Conservation (phyloP, 2,113 vertebrate species). For the Mobula hypostoma region DNA sequence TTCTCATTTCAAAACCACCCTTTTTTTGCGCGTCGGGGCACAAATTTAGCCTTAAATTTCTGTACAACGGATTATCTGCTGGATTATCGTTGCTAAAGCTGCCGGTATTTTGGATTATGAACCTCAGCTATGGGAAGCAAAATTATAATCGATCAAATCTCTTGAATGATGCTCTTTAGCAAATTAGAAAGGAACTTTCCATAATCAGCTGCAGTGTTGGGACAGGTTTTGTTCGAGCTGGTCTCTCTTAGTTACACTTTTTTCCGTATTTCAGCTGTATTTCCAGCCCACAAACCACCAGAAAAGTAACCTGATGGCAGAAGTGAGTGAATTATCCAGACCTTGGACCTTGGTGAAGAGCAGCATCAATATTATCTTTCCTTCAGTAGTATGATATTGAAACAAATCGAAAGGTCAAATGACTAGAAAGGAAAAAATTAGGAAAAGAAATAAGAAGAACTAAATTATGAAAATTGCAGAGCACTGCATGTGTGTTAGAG, state of each 20-base stretch:
- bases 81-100: too few species aligned
- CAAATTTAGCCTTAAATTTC: neutral
- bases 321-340: neutral
- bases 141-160: neutral
- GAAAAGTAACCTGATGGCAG: neutral
- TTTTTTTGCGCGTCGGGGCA: neutral
- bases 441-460: neutral
- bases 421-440: neutral
- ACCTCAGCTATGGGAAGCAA: neutral
- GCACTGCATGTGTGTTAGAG: too few species aligned
- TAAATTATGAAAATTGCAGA: too few species aligned
- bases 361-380: too few species aligned
- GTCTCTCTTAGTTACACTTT: too few species aligned
- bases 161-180: too few species aligned
- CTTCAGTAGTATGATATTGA: neutral
- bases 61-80: neutral
- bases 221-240: neutral
- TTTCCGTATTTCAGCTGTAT: neutral
- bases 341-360: too few species aligned
- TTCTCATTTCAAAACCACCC: neutral
- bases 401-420: too few species aligned
- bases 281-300: neutral
- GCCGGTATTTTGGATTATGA: neutral
- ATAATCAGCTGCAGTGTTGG: too few species aligned
- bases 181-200: too few species aligned